Conservation (phyloP, 1,140 invertebrate species). For the Neelides sp. region DNA sequence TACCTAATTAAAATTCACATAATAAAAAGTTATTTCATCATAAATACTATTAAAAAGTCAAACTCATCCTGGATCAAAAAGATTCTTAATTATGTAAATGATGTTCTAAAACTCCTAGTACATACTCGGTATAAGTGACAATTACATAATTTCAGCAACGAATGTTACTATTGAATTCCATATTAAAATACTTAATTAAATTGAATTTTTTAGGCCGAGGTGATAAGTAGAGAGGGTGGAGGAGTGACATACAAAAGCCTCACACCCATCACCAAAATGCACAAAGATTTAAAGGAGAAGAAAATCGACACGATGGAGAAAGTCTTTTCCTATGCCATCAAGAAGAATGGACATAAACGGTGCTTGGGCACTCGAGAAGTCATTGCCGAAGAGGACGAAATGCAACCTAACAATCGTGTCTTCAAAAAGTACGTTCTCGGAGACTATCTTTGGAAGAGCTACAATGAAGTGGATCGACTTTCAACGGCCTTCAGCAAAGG, state of each 20-base stretch:
- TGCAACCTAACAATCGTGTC: conserved; percentile 80
- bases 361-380: conserved; percentile 85
- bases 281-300: conserved; percentile 55
- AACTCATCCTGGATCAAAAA: too few species aligned
- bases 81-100: too few species aligned
- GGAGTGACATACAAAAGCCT: conserved; percentile 58
- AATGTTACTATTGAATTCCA: too few species aligned
- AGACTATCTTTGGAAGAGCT: conserved; percentile 83
- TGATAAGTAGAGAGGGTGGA: conserved; percentile 42
- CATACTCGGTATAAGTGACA: too few species aligned
- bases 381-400: conserved; percentile 82
- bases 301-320: conserved; percentile 76
- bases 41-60: too few species aligned
- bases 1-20: too few species aligned
- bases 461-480: conserved; percentile 58
- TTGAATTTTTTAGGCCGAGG: conserved; percentile 42
- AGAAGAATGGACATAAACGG: conserved; percentile 53
- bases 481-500: conserved; percentile 66
- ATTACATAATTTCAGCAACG: too few species aligned
- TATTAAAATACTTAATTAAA: too few species aligned
- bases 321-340: conserved; percentile 63
- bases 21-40: too few species aligned
- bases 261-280: conserved; percentile 49
- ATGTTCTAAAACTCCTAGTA: too few species aligned
- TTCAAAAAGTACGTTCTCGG: conserved; percentile 96